Base-by-base conservation (phyloP, 2,113 vertebrate species). In the Pseudopodoces humilis region DNA sequence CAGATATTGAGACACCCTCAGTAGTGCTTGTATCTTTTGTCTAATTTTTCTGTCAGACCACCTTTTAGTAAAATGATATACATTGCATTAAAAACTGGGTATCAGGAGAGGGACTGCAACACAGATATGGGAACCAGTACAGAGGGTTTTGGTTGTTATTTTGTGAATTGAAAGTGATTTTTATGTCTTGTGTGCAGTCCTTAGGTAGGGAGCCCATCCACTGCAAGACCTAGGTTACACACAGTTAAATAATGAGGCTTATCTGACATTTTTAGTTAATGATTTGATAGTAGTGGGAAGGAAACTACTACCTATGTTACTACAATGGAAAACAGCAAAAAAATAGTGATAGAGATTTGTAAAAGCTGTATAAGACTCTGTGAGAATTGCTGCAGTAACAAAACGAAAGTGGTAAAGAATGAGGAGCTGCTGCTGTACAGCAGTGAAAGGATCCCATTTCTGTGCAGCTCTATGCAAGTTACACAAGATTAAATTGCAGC, bases 381-480 rank as follows among this genome's bases (percentile, higher is more conserved):
- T 83, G 70, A 70, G 94, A 90, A 94, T 49, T 93, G 83, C 83
- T 76, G 39, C 13, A 15, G 49, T 95, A 79, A 83, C 63, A 81
- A 65, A 97, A 79, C 93, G 65, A 53, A 88, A 86, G 67, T 25
- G 33, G 56, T 91, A 46, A 84, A 80, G 93, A 90, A 62, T 0
- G 15, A 95, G 78, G 78, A 95, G 64, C 68, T 91, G 68, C 83
- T 95, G 37, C 46, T 63, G 60, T 41, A 46, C 76, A 30, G 14
- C 23, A 86, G 75, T 80, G 63, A 88, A 95, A 95, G 78, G 74
- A 80, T 88, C 91, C 76, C 88, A 41, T 91, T 96, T 94, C 91
- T 95, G 78, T 92, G 79, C 79, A 88, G 76, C 75, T 91, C 65
- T 50, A 0, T 89, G 85, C 82, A 65, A 95, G 91, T 85, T 76